Percentiles rank a stretch among this genome's conserved stretches.
These are phyloP conservation scores for Drosophila bocki DNA, from an alignment of 1,140 invertebrate genomes.

Conservation along the genomic window DNA sequence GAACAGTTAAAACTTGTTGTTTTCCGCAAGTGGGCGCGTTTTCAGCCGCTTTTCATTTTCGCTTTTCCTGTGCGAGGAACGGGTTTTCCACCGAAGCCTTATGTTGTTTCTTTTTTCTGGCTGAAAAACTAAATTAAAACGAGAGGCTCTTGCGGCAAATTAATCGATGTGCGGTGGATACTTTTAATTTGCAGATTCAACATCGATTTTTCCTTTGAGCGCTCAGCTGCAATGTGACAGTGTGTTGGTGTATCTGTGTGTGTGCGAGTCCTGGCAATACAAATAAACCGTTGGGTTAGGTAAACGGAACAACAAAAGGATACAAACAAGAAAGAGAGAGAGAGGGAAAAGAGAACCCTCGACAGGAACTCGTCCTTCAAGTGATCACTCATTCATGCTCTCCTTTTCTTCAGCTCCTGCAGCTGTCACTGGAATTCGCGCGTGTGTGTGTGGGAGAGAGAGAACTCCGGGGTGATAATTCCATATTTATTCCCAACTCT, in stretches of 20 bases:
- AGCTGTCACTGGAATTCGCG: conserved; percentile 34
- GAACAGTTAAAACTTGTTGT: conserved; percentile 34
- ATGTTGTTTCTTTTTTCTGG: conserved; percentile 9
- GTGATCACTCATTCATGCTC: conserved; percentile 21
- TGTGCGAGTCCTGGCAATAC: conserved; percentile 39
- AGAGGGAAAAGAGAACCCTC: background rate
- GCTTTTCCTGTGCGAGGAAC: conserved; percentile 28
- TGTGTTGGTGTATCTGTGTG: conserved; percentile 2
- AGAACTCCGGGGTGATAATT: conserved; percentile 16
- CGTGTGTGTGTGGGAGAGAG: conserved; percentile 25
- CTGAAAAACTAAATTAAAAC: conserved; percentile 33
- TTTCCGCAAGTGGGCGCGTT: conserved; percentile 32
- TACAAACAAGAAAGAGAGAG: conserved; percentile 3
- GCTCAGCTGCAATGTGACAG: conserved; percentile 26
- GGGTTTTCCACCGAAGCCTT: conserved; percentile 37
- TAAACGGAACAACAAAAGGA: conserved; percentile 45
- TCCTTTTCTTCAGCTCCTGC: conserved; percentile 34
- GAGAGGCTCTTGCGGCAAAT: conserved; percentile 20
- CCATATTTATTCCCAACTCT: conserved; percentile 1
- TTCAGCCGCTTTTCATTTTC: conserved; percentile 31
- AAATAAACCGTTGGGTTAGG: conserved; percentile 42
- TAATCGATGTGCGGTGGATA: conserved; percentile 23
- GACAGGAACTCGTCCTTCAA: conserved; percentile 21
- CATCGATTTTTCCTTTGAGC: conserved; percentile 56
- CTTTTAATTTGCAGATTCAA: conserved; percentile 43